phyloP scores from a whole-genome alignment of 2,888 invertebrate genomes.

The Cynaeus angustus region DNA sequence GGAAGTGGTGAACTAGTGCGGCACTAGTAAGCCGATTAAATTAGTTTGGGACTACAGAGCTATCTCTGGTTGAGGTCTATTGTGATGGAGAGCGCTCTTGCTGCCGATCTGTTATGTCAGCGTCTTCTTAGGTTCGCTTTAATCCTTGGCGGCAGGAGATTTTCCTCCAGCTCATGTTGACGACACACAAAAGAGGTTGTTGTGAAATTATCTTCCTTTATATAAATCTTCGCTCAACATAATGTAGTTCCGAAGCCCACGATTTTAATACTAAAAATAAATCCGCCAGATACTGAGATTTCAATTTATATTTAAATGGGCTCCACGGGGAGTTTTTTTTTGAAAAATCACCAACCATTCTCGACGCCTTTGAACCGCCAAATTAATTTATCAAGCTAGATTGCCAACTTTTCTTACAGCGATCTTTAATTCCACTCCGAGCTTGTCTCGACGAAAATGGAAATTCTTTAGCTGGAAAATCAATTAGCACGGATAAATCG shows the following conservation, averaged over 20 bases:
- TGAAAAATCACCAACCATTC: conserved; percentile 12
- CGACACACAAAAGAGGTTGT: conserved; percentile 59
- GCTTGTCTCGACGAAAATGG: conserved; percentile 30
- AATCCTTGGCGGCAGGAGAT: conserved; percentile 57
- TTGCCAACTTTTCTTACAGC: conserved; percentile 17
- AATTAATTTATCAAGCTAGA: conserved; percentile 25
- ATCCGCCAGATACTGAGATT: conserved; percentile 39
- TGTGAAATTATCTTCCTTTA: conserved; percentile 60
- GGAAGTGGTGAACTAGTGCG: conserved; percentile 47
- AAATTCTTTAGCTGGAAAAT: conserved; percentile 53
- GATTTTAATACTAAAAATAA: conserved; percentile 51
- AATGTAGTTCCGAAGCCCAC: conserved; percentile 54
- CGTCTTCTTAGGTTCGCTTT: conserved; percentile 57
- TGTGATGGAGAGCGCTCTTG: conserved; percentile 56
- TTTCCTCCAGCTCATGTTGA: conserved; percentile 56
- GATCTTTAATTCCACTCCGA: conserved; percentile 24
- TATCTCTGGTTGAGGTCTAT: conserved; percentile 52
- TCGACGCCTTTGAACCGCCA: conserved; percentile 22
- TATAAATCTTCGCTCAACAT: conserved; percentile 56
- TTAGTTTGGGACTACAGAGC: conserved; percentile 54
- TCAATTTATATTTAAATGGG: conserved; percentile 51
- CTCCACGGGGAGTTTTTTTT: conserved; percentile 18
- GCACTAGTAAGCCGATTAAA: conserved; percentile 55
- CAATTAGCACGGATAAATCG: conserved; percentile 53
- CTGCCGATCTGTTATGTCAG: conserved; percentile 60